Conservation (phyloP, 2,797 vertebrate genomes). For the Lates japonicus region DNA sequence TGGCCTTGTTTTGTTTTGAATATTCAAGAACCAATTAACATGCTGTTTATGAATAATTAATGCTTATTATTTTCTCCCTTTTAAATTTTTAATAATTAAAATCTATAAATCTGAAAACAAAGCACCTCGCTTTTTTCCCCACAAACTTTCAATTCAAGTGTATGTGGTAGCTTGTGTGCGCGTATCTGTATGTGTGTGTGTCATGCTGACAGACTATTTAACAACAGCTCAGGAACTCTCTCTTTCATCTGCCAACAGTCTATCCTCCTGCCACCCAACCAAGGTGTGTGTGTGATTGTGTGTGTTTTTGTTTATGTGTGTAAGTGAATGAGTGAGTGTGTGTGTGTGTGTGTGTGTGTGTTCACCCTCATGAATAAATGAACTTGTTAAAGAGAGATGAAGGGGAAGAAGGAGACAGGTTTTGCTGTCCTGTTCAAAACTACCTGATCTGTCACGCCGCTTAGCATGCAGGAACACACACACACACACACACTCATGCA, state of each 20-base stretch:
- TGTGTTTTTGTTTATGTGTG: conserved; percentile 41
- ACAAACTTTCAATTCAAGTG: conserved; percentile 32
- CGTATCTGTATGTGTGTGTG: conserved; percentile 42
- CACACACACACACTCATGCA: conserved; percentile 21
- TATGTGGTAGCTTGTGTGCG: conserved; percentile 15
- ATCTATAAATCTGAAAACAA: conserved; percentile 81
- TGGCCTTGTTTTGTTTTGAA: conserved; percentile 79
- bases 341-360: conserved; percentile 41
- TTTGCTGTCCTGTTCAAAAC: conserved; percentile 79
- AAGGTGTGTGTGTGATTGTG: conserved; percentile 22
- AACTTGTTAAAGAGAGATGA: conserved; percentile 84
- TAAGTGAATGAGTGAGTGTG: conserved; percentile 30
- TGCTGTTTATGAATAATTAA: conserved; percentile 79
- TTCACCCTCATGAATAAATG: conserved; percentile 84
- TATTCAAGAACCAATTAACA: conserved; percentile 82
- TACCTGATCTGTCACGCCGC: conserved; percentile 76
- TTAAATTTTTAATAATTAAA: conserved; percentile 80
- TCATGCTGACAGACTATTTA: conserved; percentile 73
- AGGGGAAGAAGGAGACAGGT: conserved; percentile 80
- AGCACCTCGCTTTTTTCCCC: conserved; percentile 45
- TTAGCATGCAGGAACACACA: conserved; percentile 61
- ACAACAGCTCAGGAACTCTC: conserved; percentile 77
- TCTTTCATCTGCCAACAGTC: conserved; percentile 75
- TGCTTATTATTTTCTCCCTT: conserved; percentile 75
- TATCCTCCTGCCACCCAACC: conserved; percentile 73